These are phyloP conservation scores for Cataglyphis rosenhaueri DNA, from an alignment of 2,888 invertebrate species.

Conservation along the genomic window DNA sequence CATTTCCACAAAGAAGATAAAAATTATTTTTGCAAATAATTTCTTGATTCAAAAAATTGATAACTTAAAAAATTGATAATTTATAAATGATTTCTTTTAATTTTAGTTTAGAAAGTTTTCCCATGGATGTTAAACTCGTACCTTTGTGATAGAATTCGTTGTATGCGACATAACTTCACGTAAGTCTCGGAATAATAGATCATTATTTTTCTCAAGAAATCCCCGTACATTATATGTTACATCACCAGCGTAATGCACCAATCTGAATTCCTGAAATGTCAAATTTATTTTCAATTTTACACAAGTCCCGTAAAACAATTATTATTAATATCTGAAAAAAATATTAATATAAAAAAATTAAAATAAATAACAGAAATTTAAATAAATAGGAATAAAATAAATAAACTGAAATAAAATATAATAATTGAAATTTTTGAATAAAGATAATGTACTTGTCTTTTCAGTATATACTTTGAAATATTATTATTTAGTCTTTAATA, in stretches of 20 bases:
- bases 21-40: not conserved
- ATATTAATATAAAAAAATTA: constrained; percentile 9
- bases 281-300: constrained; percentile 53
- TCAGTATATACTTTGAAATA: not conserved
- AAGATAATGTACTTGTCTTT: not conserved
- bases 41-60: not conserved
- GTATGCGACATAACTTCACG: constrained; percentile 93
- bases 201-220: constrained; percentile 97
- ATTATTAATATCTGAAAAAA: no score
- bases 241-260: constrained; percentile 97
- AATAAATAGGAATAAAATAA: constrained; percentile 3
- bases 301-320: not conserved
- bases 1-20: not conserved
- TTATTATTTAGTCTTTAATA: constrained; percentile 1
- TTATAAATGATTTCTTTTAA: not conserved
- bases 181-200: constrained; percentile 94
- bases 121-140: constrained; percentile 66
- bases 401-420: constrained; percentile 29
- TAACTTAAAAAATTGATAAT: not conserved
- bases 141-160: constrained; percentile 88
- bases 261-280: constrained; percentile 92
- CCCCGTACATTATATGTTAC: constrained; percentile 95
- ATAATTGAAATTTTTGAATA: not conserved
- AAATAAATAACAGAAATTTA: not conserved
- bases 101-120: not conserved